phyloP scores from a whole-genome alignment of 2,888 invertebrate genomes.

The Sarcophaga rosellei region DNA sequence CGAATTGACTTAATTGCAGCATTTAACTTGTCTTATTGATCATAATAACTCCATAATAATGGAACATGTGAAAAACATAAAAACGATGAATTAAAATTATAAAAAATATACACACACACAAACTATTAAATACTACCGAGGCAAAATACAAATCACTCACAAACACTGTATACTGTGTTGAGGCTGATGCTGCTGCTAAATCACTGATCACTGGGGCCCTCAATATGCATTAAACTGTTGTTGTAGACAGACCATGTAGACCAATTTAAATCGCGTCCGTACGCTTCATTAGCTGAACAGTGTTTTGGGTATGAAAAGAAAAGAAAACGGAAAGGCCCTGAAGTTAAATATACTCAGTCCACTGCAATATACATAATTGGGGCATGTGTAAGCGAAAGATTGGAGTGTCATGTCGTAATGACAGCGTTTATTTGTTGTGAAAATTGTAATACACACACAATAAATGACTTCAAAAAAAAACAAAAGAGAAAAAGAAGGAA shows the following conservation, averaged over 20 bases:
- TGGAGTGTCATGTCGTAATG: constrained; percentile 66
- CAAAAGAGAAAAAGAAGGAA: not conserved
- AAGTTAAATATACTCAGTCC: constrained; percentile 31
- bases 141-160: constrained; percentile 2
- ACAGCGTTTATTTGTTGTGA: constrained; percentile 65
- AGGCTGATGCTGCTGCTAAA: not conserved
- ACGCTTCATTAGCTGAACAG: no score
- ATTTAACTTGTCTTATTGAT: constrained; percentile 81
- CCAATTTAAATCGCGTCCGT: no score
- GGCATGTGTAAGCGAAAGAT: constrained; percentile 17
- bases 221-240: not conserved
- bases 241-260: not conserved
- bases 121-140: not conserved
- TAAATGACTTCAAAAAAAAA: constrained; percentile 41
- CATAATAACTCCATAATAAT: constrained; percentile 82
- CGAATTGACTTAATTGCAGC: constrained; percentile 80
- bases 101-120: not conserved
- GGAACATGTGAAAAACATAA: constrained; percentile 80
- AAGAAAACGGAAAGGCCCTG: constrained; percentile 26
- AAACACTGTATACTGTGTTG: not conserved
- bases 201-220: not conserved
- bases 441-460: constrained; percentile 48
- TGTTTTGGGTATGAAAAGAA: not conserved
- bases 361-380: not conserved
- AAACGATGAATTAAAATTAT: constrained; percentile 68